Percentiles rank a stretch among this genome's conserved stretches.
These are phyloP conservation scores for Steatornis caripensis DNA, from an alignment of 2,113 vertebrate species.

Conservation along the genomic window DNA sequence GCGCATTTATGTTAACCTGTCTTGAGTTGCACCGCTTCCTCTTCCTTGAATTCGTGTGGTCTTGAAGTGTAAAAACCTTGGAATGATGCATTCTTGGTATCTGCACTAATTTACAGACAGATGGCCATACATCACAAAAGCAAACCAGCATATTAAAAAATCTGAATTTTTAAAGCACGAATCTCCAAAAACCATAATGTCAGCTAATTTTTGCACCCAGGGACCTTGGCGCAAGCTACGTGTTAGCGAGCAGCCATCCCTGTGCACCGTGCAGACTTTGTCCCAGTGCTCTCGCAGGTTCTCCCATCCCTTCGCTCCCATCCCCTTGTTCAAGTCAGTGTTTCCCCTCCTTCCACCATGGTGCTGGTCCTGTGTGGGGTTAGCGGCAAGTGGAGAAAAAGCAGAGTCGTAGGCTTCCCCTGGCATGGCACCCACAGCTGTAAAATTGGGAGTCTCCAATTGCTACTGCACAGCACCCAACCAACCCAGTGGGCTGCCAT, in stretches of 20 bases:
- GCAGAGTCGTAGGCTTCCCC: neutral
- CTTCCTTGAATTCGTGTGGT: neutral
- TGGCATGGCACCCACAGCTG: fast-evolving
- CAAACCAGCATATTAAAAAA: neutral
- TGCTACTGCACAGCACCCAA: neutral
- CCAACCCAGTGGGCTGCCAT: neutral
- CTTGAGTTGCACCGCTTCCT: neutral
- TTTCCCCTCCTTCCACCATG: neutral
- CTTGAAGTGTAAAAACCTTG: neutral
- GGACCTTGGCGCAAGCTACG: fast-evolving
- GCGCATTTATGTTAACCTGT: neutral
- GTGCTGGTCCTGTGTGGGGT: fast-evolving
- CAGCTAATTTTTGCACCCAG: neutral
- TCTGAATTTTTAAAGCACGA: neutral
- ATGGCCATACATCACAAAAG: neutral
- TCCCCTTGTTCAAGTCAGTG: neutral
- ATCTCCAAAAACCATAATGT: neutral
- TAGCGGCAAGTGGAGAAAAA: neutral
- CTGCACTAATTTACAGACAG: neutral
- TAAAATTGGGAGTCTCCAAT: fast-evolving
- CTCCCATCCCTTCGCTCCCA: neutral
- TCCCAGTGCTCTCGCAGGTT: neutral
- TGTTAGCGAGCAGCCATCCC: fast-evolving
- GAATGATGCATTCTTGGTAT: neutral
- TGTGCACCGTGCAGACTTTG: fast-evolving